Evolutionary conservation across 2,888 invertebrate genomes (phyloP), one percentile per base, ranked within the genome.

Genomic region (Drosophila anceps): DNA sequence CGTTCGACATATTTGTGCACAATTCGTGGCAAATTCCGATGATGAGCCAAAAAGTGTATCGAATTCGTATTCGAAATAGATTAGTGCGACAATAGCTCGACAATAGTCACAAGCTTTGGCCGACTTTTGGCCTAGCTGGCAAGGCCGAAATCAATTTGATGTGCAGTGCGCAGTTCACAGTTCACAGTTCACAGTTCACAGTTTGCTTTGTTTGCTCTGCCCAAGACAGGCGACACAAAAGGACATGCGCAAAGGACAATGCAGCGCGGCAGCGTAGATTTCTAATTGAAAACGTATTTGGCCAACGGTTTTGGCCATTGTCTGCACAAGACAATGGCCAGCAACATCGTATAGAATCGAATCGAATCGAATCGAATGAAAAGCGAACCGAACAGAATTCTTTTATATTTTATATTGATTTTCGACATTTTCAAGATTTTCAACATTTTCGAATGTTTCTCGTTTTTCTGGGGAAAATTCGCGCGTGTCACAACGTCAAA

Each of bases 201-300:
- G 60, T 81, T 79, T 66, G 78, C 80, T 79, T 75, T 75, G 76
- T 78, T 79, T 69, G 48, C 12, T 15, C 7, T 50, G 2, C 31
- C 18, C n/a, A 31, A 3, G 64, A 54, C 66, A 24, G 27, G 13
- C 27, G 18, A 15, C 24, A 79, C 79, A 80, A 79, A 50, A 20
- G 69, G 58, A 60, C 41, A 43, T 48, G 51, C 53, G 39, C 39
- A 37, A 13, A 29, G 51, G 35, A 74, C 71, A 81, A 82, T 66
- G 62, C 50, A 33, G 50, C 13, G 54, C 9, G 4, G 43, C 53
- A 81, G 85, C 88, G 81, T 84, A 88, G 83, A 84, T 83, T 86
- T 79, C 66, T 86, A 86, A 84, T 88, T 88, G 84, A 83, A 88
- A 86, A 86, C 69, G 84, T 69, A 86, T 88, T 84, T 78, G 73